phyloP scores from a whole-genome alignment of 2,888 invertebrate genomes.

The Cataglyphis rosenhaueri region DNA sequence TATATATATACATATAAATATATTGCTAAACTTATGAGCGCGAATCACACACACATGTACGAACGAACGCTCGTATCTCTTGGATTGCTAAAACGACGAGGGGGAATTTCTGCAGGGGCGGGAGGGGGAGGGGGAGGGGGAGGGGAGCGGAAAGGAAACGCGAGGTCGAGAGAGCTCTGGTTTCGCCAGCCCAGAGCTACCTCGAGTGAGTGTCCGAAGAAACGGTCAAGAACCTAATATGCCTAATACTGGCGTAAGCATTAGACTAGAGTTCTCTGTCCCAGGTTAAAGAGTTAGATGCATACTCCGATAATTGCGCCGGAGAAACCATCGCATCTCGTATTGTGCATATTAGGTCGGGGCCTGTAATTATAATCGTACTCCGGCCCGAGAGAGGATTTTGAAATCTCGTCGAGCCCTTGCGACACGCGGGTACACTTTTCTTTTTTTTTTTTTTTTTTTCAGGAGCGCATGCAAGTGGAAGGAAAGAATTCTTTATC shows the following conservation, averaged over 20 bases:
- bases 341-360: neutral
- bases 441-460: neutral
- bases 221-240: conserved; percentile 78
- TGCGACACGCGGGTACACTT: conserved; percentile 23
- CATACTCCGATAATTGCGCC: conserved; percentile 48
- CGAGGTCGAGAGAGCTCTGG: conserved; percentile 76
- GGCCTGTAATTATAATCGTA: conserved; percentile 53
- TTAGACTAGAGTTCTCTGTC: conserved; percentile 64
- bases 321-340: conserved; percentile 25
- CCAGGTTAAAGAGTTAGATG: conserved; percentile 57
- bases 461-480: neutral
- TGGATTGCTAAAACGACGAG: conserved; percentile 17
- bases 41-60: conserved; percentile 57
- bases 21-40: conserved; percentile 62
- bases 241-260: conserved; percentile 65
- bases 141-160: conserved; percentile 32
- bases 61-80: conserved; percentile 45
- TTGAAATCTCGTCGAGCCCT: conserved; percentile 26
- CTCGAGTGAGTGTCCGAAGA: conserved; percentile 63
- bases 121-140: neutral
- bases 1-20: too few species aligned
- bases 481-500: conserved; percentile 10
- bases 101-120: conserved; percentile 1
- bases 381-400: neutral
- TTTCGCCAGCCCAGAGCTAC: conserved; percentile 78